Evolutionary conservation across 92 coral and sea anemone species (phyloP).

Genomic region (Heteractis magnifica): DNA sequence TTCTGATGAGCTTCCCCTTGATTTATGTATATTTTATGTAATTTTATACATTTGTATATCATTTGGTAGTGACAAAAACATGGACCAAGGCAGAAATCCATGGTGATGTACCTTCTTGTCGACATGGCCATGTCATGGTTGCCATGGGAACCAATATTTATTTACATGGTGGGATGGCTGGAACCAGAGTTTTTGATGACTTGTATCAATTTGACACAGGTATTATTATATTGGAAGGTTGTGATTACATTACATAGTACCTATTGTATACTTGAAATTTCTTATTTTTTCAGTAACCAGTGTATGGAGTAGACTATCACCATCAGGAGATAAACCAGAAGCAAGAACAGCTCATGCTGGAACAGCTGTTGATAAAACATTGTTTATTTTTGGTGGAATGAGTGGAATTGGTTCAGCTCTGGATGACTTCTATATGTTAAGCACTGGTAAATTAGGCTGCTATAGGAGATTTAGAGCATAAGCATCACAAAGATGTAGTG

Average conservation of each 20-base stretch:
- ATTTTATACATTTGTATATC: neutral
- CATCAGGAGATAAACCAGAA: constrained; percentile 67
- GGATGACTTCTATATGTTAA: constrained; percentile 77
- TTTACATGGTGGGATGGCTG: constrained; percentile 98
- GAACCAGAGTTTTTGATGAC: constrained; percentile 73
- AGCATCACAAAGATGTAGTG: too few relatives aligned
- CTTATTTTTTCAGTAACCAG: constrained; percentile 35
- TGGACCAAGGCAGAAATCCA: constrained; percentile 69
- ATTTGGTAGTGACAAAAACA: constrained; percentile 50
- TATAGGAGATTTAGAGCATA: neutral
- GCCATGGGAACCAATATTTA: constrained; percentile 78
- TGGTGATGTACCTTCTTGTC: constrained; percentile 67
- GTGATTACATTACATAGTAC: too few relatives aligned
- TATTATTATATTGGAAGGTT: neutral
- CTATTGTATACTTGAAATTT: too few relatives aligned
- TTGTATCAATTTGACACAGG: constrained; percentile 78
- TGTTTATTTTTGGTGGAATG: constrained; percentile 95
- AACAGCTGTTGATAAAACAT: constrained; percentile 50
- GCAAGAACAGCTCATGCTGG: constrained; percentile 94
- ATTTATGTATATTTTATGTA: neutral
- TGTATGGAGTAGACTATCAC: constrained; percentile 67
- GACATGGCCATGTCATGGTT: constrained; percentile 96
- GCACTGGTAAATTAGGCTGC: constrained; percentile 57
- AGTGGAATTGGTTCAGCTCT: constrained; percentile 74
- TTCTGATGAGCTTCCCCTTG: neutral